These are phyloP conservation scores for Ormia ochracea DNA, from an alignment of 2,888 invertebrate genomes.

Conservation along the genomic window DNA sequence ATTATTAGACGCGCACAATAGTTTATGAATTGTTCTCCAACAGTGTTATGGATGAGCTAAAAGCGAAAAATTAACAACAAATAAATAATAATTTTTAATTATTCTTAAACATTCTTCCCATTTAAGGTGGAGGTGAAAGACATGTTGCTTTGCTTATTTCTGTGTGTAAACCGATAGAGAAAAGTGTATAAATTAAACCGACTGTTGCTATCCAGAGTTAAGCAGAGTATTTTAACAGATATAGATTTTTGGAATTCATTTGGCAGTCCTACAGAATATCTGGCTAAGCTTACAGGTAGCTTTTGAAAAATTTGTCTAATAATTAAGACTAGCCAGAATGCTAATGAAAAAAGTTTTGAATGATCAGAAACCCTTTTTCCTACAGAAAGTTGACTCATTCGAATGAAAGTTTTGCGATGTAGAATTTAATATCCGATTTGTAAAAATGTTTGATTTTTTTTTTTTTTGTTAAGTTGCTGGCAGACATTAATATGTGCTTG, in stretches of 20 bases:
- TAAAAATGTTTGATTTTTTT: background rate
- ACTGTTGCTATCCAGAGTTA: no score
- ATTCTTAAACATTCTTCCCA: slow-evolving; percentile 60
- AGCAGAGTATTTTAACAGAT: no score
- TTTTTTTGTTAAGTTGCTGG: background rate
- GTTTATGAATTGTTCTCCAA: slow-evolving; percentile 67
- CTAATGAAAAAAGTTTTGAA: no score
- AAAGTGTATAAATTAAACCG: no score
- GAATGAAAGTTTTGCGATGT: no score
- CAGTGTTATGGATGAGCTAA: slow-evolving; percentile 67
- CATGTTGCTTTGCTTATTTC: background rate
- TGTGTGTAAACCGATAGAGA: background rate
- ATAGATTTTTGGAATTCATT: no score
- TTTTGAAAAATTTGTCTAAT: no score
- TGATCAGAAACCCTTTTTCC: no score
- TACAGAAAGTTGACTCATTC: no score
- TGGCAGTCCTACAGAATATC: no score
- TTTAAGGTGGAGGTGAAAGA: slow-evolving; percentile 25
- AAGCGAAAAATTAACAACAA: slow-evolving; percentile 67
- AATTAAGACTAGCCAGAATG: no score
- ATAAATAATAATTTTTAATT: slow-evolving; percentile 72
- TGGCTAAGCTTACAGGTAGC: no score
- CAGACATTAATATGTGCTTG: background rate
- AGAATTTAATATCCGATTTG: background rate
- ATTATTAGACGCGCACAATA: slow-evolving; percentile 61